These are phyloP conservation scores for Carterocephalus palaemon DNA, from an alignment of 2,888 invertebrate genomes.

Conservation along the genomic window DNA sequence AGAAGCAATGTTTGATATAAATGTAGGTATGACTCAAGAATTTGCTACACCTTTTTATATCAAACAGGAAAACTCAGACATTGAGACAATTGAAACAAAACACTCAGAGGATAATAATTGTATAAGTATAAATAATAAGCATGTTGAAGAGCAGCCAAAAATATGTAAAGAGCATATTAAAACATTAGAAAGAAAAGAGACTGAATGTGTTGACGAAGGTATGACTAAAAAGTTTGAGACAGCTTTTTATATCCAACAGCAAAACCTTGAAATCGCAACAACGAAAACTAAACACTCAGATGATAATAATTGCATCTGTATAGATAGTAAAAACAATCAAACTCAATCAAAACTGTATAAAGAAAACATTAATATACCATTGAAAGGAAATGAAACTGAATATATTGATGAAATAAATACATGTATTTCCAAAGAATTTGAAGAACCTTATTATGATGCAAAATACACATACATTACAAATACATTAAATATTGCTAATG, in stretches of 20 bases:
- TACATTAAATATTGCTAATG: too few relatives aligned
- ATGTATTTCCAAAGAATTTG: conserved; percentile 16
- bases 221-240: too few relatives aligned
- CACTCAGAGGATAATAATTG: not conserved
- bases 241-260: too few relatives aligned
- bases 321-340: too few relatives aligned
- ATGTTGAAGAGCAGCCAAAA: not conserved
- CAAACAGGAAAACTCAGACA: conserved; percentile 11
- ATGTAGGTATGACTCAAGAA: conserved; percentile 52
- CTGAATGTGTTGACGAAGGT: too few relatives aligned
- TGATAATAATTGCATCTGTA: too few relatives aligned
- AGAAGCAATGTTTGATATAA: conserved; percentile 42
- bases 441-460: conserved; percentile 1
- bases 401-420: conserved; percentile 11
- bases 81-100: not conserved
- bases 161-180: too few relatives aligned
- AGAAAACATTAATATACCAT: too few relatives aligned
- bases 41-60: conserved; percentile 46
- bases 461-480: not conserved
- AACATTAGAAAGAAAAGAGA: too few relatives aligned
- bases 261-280: too few relatives aligned
- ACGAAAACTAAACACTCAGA: too few relatives aligned
- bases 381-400: conserved; percentile 8
- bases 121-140: not conserved
- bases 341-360: too few relatives aligned